A percentile compares a stretch with the other conserved stretches of the same genome.
These are phyloP conservation scores for Jaculus jaculus DNA, from an alignment of 2,113 vertebrate species.

Conservation along the genomic window DNA sequence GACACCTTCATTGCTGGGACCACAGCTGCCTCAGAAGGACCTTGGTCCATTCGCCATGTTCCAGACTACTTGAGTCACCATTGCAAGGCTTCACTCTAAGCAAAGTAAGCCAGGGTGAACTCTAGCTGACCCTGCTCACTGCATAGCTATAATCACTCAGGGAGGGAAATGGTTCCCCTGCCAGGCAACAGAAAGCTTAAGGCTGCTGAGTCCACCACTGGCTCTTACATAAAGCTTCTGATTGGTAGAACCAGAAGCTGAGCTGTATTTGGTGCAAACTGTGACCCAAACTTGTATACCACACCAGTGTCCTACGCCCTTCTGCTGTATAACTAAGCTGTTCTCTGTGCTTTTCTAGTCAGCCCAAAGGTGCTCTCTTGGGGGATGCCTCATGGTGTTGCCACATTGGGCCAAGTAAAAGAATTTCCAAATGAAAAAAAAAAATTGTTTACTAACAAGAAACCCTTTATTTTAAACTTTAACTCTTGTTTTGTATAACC, in stretches of 20 bases:
- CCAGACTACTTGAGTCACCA: background rate
- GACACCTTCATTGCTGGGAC: background rate
- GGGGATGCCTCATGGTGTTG: too few species aligned
- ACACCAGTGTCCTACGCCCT: too few species aligned
- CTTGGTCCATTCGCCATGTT: background rate
- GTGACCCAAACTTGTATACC: background rate
- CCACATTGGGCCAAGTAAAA: background rate
- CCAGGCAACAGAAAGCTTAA: background rate
- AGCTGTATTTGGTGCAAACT: background rate
- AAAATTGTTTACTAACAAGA: conserved; percentile 21
- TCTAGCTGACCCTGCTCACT: background rate
- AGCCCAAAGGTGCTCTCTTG: too few species aligned
- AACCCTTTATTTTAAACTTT: conserved; percentile 33
- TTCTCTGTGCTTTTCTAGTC: background rate
- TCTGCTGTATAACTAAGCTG: too few species aligned
- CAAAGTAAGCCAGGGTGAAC: background rate
- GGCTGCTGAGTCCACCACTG: too few species aligned
- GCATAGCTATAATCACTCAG: too few species aligned
- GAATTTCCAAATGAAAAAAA: background rate
- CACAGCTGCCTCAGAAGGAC: background rate
- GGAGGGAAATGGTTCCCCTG: too few species aligned
- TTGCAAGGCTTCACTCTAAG: background rate
- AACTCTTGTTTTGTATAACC: background rate
- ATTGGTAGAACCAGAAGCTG: background rate
- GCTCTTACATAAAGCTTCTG: background rate